Evolutionary conservation across 64 coral and sea anemone species (phyloP).

Genomic region (Hydrozoanthus tunicans): DNA sequence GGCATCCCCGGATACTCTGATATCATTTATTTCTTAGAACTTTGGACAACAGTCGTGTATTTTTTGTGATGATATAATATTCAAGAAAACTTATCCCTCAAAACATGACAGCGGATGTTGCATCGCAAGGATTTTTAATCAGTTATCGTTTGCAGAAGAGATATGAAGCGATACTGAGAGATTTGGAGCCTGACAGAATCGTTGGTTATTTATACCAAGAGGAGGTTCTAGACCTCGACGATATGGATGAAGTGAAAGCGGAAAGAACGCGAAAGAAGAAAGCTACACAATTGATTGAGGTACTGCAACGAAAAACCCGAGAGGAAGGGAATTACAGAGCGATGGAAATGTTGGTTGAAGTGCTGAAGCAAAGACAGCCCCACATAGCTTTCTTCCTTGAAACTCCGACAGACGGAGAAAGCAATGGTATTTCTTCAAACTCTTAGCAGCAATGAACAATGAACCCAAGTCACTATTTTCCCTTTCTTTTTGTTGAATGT

Average conservation of each 20-base stretch:
- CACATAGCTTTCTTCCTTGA: conserved; percentile 64
- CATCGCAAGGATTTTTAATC: conserved; percentile 1
- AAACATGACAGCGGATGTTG: background rate
- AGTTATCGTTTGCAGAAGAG: conserved; percentile 59
- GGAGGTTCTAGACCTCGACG: conserved; percentile 76
- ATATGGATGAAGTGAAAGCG: conserved; percentile 73
- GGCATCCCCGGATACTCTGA: too few relatives aligned
- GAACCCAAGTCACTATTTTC: too few relatives aligned
- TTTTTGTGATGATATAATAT: background rate
- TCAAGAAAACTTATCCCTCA: background rate
- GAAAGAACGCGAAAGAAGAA: conserved; percentile 70
- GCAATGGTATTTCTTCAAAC: conserved; percentile 7
- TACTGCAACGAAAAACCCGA: conserved; percentile 23
- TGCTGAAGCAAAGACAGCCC: conserved; percentile 47
- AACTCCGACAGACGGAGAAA: conserved; percentile 47
- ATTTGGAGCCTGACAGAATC: conserved; percentile 72
- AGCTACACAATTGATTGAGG: conserved; percentile 54
- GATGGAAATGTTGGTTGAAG: conserved; percentile 37
- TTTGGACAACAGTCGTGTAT: background rate
- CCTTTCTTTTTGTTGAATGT: background rate
- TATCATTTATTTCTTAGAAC: too few relatives aligned
- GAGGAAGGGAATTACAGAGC: background rate
- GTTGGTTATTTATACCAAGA: conserved; percentile 81
- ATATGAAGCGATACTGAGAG: conserved; percentile 45
- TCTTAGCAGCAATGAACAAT: background rate